Conservation (phyloP, 2,113 vertebrate genomes). For the Euleptes europaea region DNA sequence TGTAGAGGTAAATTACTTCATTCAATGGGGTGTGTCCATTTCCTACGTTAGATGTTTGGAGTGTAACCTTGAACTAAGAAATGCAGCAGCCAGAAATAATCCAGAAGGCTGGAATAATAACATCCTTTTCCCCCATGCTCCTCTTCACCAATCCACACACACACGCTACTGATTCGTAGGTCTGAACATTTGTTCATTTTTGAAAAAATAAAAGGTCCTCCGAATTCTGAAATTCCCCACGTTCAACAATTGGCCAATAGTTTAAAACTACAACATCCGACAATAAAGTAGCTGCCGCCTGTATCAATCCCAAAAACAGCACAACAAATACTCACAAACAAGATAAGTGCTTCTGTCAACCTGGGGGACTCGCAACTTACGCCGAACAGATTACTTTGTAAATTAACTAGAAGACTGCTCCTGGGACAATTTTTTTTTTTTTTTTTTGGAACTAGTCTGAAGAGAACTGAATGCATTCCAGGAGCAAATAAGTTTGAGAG, state of each 20-base stretch:
- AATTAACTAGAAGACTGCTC: too few relatives aligned
- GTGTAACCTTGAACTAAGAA: constrained; percentile 15
- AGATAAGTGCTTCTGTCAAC: too few relatives aligned
- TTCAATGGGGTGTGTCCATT: constrained; percentile 1
- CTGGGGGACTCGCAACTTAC: too few relatives aligned
- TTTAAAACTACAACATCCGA: background rate
- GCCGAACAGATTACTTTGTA: too few relatives aligned
- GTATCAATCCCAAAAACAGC: too few relatives aligned
- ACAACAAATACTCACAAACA: too few relatives aligned
- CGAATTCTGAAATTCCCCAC: background rate
- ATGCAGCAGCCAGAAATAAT: constrained; percentile 16
- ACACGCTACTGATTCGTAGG: background rate
- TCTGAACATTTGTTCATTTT: constrained; percentile 6
- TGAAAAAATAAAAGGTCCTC: background rate
- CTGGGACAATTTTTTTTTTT: too few relatives aligned
- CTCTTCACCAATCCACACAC: constrained; percentile 7
- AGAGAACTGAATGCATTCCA: too few relatives aligned
- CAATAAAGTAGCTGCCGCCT: too few relatives aligned
- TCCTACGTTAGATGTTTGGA: background rate
- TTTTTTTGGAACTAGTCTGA: too few relatives aligned
- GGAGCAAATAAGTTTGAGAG: too few relatives aligned
- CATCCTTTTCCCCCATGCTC: background rate
- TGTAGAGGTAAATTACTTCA: background rate
- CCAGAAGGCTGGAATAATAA: background rate
- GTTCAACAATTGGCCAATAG: background rate